Evolutionary conservation across 2,797 vertebrate species (phyloP), one percentile per base, ranked within the genome.

Genomic region (Gouania willdenowi): DNA sequence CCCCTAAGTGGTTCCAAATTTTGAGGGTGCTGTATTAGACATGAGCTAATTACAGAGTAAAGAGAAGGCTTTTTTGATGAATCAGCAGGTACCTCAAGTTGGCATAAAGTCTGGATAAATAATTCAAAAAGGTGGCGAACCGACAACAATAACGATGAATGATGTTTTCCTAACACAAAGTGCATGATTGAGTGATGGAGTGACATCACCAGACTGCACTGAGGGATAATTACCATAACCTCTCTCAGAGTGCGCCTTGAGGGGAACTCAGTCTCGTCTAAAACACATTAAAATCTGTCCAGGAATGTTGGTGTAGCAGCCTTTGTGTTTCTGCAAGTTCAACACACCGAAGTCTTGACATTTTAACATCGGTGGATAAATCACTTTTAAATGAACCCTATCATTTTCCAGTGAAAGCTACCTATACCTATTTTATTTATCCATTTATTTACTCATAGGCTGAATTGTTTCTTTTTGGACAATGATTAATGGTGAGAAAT

Each of bases 1-100:
- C 66, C 66, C 65, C 69, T 64, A 67, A 81, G 73, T 73, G 75
- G 31, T 45, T 66, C 41, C 38, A 54, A 59, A 40, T 65, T 77
- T 74, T 52, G 64, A 61, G 74, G 55, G 57, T 66, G 78, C 63
- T 42, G 47, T 52, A 64, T 66, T 67, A 66, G 38, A 72, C 66
- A 71, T 78, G 62, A 64, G 56, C 66, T 55, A 59, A 65, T 58
- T 67, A 51, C 54, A 50, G 29, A 26, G 26, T 57, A 67, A 76
- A 55, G 44, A 36, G 38, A 28, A 20, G 41, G 26, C 10, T 47
- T 67, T n/a, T 42, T 26, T 15, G 73, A 61, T 39, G 28, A 61
- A 41, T 79, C 63, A 73, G 63, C 75, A 52, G 23, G 66, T 65
- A 51, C 3, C 6, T n/a, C 19, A 45, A 68, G 59, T 44, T 62